Base-by-base conservation (phyloP, 1,140 invertebrate species). In the Andrena cerasifolii region DNA sequence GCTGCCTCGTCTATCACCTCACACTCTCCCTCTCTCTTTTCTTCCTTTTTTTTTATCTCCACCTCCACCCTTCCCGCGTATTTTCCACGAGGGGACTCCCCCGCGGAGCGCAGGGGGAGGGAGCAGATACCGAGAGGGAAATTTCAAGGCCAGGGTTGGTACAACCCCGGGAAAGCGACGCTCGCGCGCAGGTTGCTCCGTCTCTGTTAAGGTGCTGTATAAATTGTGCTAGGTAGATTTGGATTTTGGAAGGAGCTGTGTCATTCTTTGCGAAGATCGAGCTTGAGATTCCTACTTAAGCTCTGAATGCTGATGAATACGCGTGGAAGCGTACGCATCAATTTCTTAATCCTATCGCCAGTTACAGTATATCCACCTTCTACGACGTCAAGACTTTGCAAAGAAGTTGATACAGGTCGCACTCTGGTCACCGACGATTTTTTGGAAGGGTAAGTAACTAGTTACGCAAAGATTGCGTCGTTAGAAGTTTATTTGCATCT, bases 131-230 rank as follows among this genome's bases (percentile, higher is more conserved):
- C 68, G 86, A 80, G 73, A 80, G 79, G 66, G 75, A 85, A 83
- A 86, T 87, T 88, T 88, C 87, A 88, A 87, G 86, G 87, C 80
- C 87, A 85, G 63, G 18, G 58, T 58, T 58, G 47, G 28, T 40
- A 67, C 63, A 33, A 78, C 36, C 67, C 59, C 67, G 59, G 59
- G 63, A 62, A 66, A 83, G 61, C 82, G 45, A 68, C 63, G 26
- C 59, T 53, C 68, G 21, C 26, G n/a, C 58, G 28, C 47, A 21
- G 53, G 24, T 72, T 61, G 10, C 26, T 49, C n/a, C n/a, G n/a
- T n/a, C n/a, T n/a, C n/a, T n/a, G n/a, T n/a, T n/a, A n/a, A n/a
- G n/a, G n/a, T n/a, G n/a, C n/a, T n/a, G n/a, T n/a, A n/a, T n/a
- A n/a, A n/a, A n/a, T n/a, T n/a, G n/a, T n/a, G n/a, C n/a, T n/a